Base-by-base conservation (phyloP, 1,140 invertebrate genomes). In the Scaptomyza hsui region DNA sequence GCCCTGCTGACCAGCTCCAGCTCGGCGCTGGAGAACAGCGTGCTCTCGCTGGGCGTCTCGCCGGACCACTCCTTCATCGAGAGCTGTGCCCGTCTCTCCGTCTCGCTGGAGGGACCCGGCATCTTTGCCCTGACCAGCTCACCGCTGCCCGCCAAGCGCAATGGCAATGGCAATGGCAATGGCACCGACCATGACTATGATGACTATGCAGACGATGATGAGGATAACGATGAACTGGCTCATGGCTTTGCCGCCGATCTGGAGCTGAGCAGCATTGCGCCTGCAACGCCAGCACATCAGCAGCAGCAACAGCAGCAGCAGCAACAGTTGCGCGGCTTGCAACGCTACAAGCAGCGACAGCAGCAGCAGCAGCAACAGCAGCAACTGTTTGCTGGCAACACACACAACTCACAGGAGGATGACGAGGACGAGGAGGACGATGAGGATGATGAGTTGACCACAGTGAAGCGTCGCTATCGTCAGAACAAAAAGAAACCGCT, bases 51-150 rank as follows among this genome's bases (percentile, higher is more conserved):
- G 51, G 95, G 95, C 68, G 95, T 96, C 88, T 97, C 96, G 69
- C 95, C 96, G 9, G 96, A 97, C 92, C 96, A 97, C 79, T 96
- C 95, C 18, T 93, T 97, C 44, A 93, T 97, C 7, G 96, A 97
- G 92, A 96, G 95, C 72, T 97, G 96, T 90, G 96, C 96, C 7
- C 93, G 96, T 35, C 94, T 97, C 15, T 97, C 96, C 16, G 96
- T 97, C 39, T 97, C 96, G 61, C 92, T 97, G 42, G 96, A 97
- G 92, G 96, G 90, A 18, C 90, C 90, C 3, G 88, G 89, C 45
- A 75, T 91, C 57, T 90, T 83, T 68, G 80, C 78, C 59, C 60
- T 92, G 73, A 91, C 90, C 45, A 91, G 90, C 12, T 91, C 89
- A 0, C 89, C 89, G 4, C 47, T 91, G 55, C 89, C 89, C 7